phyloP scores from a whole-genome alignment of 2,113 vertebrate species.

The Eupsittula cactorum region DNA sequence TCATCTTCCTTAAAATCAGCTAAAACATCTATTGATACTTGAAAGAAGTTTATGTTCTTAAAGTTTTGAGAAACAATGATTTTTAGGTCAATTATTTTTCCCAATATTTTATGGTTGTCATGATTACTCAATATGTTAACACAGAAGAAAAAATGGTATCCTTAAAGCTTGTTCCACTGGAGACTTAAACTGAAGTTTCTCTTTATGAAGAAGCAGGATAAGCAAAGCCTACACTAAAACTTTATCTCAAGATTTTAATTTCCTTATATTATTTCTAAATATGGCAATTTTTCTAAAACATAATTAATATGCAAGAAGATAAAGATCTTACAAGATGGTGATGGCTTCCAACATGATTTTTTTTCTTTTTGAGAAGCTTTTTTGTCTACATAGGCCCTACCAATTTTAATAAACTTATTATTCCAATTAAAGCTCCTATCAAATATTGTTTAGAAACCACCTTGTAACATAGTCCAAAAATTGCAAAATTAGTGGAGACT shows the following conservation, averaged over 20 bases:
- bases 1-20: neutral
- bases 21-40: neutral
- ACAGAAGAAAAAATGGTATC: fast-evolving
- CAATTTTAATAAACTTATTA: neutral
- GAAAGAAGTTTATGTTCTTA: neutral
- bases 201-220: neutral
- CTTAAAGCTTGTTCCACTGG: neutral
- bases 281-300: neutral
- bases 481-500: neutral
- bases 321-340: neutral
- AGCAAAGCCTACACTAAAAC: neutral
- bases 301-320: neutral
- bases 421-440: neutral
- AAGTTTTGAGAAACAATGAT: neutral
- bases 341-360: neutral
- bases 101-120: neutral
- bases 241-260: neutral
- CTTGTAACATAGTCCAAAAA: neutral
- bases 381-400: neutral
- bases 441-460: neutral
- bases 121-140: neutral
- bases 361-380: neutral
- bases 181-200: neutral
- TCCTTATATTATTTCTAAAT: neutral
- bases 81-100: neutral